Percentiles rank a stretch among this genome's conserved stretches.
Evolutionary conservation across 53 echinoderm and acorn worm genomes (phyloP).

Genomic region (Luidia sarsii): DNA sequence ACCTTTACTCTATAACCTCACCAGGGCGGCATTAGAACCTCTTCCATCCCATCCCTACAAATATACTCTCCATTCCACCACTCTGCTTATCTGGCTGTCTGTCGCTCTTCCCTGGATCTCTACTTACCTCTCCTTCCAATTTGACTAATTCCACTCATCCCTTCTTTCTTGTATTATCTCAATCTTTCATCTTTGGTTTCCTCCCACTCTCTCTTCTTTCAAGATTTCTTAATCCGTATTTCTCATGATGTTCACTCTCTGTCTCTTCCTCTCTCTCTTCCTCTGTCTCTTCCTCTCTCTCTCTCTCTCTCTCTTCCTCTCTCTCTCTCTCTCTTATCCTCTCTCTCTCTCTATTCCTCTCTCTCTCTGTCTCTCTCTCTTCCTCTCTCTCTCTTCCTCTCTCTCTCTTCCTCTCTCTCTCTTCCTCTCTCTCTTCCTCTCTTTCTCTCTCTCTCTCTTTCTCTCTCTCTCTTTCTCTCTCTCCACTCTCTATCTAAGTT

Average conservation of each 20-base stretch:
- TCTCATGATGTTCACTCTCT: background rate
- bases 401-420: background rate
- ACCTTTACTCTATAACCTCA: too few species aligned
- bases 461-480: background rate
- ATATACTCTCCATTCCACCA: too few species aligned
- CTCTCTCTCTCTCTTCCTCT: background rate
- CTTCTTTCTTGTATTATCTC: too few species aligned
- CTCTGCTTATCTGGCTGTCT: too few species aligned
- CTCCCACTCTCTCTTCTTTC: too few species aligned
- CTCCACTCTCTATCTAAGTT: background rate
- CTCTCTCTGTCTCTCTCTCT: background rate
- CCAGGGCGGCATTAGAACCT: too few species aligned
- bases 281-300: background rate
- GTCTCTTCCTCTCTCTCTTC: background rate
- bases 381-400: constrained; percentile 17
- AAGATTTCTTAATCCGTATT: background rate
- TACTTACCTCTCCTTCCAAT: too few species aligned
- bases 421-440: background rate
- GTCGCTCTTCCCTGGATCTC: too few species aligned
- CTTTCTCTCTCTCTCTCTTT: background rate
- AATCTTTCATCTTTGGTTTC: too few species aligned
- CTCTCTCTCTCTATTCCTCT: too few species aligned
- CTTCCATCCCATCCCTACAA: too few species aligned
- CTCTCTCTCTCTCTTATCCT: background rate
- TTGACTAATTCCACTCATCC: too few species aligned